Percentiles rank a stretch among this genome's conserved stretches.
phyloP scores from a whole-genome alignment of 2,113 vertebrate genomes.

The Procavia capensis region DNA sequence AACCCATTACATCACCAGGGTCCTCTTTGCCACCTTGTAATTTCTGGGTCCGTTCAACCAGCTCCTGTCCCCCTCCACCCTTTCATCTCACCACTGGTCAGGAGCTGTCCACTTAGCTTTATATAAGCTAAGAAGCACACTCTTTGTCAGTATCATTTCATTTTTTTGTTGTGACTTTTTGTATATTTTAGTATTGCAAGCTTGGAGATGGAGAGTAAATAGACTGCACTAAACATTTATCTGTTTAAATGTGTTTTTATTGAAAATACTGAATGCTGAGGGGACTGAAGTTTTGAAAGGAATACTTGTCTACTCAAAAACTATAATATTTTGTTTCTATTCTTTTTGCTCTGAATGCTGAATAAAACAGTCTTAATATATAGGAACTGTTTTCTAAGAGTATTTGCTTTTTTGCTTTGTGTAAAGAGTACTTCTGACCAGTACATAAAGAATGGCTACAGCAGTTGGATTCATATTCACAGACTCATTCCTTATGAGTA shows the following conservation, averaged over 20 bases:
- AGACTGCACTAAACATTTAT: background rate
- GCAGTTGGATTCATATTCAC: background rate
- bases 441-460: background rate
- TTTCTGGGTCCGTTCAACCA: no score
- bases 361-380: constrained; percentile 37
- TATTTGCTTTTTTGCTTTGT: constrained; percentile 27
- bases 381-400: constrained; percentile 39
- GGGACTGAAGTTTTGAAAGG: constrained; percentile 20
- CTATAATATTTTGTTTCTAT: constrained; percentile 4
- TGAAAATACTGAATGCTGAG: background rate
- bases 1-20: no score
- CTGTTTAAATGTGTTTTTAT: background rate
- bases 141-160: no score
- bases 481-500: background rate
- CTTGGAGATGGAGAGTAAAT: background rate
- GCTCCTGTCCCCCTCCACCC: no score
- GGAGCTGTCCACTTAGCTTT: no score
- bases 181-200: constrained; percentile 23
- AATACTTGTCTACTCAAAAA: background rate
- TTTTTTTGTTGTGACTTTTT: background rate
- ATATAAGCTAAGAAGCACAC: no score
- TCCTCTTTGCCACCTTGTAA: no score
- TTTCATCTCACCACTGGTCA: no score
- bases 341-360: constrained; percentile 27
- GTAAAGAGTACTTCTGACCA: constrained; percentile 19